A percentile compares a stretch with the other conserved stretches of the same genome.
Conservation (phyloP, 2,113 vertebrate genomes). For the Festucalex cinctus region DNA sequence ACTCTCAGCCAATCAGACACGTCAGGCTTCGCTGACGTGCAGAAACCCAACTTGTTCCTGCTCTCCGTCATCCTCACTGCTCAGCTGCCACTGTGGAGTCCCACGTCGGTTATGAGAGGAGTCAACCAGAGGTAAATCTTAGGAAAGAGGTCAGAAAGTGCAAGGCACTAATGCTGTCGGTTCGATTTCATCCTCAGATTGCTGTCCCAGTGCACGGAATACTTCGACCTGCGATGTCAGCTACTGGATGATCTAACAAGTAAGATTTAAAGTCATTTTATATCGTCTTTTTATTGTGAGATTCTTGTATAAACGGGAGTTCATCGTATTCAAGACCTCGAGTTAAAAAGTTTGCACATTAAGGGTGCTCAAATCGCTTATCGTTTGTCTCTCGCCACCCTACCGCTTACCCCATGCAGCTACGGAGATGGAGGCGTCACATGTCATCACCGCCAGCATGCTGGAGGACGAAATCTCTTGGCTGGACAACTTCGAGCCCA, state of each 20-base stretch:
- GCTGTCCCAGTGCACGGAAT: constrained; percentile 95
- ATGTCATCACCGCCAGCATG: constrained; percentile 92
- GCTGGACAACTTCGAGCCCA: constrained; percentile 98
- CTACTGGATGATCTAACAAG: constrained; percentile 94
- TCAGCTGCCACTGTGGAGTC: constrained; percentile 95
- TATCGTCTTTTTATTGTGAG: not conserved
- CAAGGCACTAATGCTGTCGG: not conserved
- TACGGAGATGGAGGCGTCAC: constrained; percentile 94
- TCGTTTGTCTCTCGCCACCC: not conserved
- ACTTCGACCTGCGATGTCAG: constrained; percentile 96
- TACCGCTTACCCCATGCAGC: constrained; percentile 60
- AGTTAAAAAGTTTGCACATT: not conserved
- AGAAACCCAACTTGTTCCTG: constrained; percentile 95
- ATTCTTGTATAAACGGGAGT: not conserved
- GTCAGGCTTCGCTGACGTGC: constrained; percentile 85
- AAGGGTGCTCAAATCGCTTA: not conserved
- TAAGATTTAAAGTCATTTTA: constrained; percentile 63
- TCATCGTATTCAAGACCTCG: not conserved
- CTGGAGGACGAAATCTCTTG: constrained; percentile 97
- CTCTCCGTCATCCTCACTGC: constrained; percentile 88
- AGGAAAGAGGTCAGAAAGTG: not conserved
- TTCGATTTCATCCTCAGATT: constrained; percentile 72
- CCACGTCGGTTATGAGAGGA: constrained; percentile 96
- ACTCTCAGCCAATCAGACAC: constrained; percentile 96
- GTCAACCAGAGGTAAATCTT: constrained; percentile 87